Conservation (phyloP, 2,113 vertebrate genomes). For the Ceyx melanurus region DNA sequence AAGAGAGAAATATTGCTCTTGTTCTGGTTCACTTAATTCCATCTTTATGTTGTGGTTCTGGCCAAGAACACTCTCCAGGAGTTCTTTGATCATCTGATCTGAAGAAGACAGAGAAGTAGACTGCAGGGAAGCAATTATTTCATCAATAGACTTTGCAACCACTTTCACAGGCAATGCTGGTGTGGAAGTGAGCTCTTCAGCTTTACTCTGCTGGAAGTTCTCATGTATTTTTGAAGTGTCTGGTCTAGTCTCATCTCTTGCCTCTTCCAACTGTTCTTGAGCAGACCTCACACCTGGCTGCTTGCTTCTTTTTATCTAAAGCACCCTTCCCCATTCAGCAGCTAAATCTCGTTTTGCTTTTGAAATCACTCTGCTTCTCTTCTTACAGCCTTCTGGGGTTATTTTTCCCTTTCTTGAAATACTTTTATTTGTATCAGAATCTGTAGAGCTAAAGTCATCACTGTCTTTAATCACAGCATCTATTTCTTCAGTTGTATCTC, state of each 20-base stretch:
- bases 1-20: constrained; percentile 34
- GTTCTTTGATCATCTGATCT: constrained; percentile 73
- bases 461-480: not conserved
- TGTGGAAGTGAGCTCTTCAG: not conserved
- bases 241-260: not conserved
- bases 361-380: not conserved
- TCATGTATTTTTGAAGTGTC: not conserved
- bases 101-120: constrained; percentile 63
- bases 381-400: not conserved
- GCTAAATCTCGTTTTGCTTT: not conserved
- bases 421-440: not conserved
- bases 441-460: not conserved
- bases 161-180: not conserved
- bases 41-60: constrained; percentile 65
- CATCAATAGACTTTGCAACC: constrained; percentile 66
- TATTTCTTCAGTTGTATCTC: not conserved
- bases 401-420: not conserved
- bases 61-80: constrained; percentile 75
- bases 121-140: constrained; percentile 76
- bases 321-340: not conserved
- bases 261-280: constrained; percentile 9
- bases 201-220: constrained; percentile 6
- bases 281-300: constrained; percentile 65
- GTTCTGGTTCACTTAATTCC: constrained; percentile 72
- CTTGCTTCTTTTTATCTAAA: constrained; percentile 23